These are phyloP conservation scores for Platichthys flesus DNA, from an alignment of 2,113 vertebrate species.

Conservation along the genomic window DNA sequence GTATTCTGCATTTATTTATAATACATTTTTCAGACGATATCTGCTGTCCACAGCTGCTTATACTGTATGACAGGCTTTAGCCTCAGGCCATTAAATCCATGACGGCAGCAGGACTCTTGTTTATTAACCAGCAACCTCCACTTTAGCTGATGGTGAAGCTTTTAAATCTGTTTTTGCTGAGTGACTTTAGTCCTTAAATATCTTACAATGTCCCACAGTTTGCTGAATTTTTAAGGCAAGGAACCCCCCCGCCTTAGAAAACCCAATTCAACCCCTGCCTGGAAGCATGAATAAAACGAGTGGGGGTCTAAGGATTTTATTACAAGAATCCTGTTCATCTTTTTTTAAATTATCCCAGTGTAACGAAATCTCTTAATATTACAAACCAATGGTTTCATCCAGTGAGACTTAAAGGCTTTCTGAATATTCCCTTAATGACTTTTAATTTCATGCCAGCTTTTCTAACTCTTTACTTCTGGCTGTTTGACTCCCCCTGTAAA, in stretches of 20 bases:
- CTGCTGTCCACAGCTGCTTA: not conserved
- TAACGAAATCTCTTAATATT: constrained; percentile 8
- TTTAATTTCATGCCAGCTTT: constrained; percentile 70
- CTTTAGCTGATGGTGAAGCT: not conserved
- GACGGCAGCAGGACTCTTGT: not conserved
- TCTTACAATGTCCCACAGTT: too few relatives aligned
- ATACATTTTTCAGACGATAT: not conserved
- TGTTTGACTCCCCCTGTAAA: constrained; percentile 37
- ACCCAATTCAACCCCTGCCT: not conserved
- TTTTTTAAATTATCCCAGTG: not conserved
- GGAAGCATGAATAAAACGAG: not conserved
- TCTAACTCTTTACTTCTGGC: constrained; percentile 29
- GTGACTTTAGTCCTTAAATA: not conserved
- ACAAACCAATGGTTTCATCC: constrained; percentile 18
- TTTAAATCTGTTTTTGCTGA: not conserved
- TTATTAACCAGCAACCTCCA: not conserved
- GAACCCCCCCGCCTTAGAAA: not conserved
- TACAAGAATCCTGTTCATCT: not conserved
- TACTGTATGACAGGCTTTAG: not conserved
- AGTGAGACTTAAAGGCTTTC: constrained; percentile 17
- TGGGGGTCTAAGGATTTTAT: not conserved
- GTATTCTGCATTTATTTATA: not conserved
- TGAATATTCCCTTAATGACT: constrained; percentile 45
- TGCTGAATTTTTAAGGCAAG: not conserved
- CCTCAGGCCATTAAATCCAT: not conserved